Conservation (phyloP, 1,140 invertebrate genomes). For the Conus ventricosus region DNA sequence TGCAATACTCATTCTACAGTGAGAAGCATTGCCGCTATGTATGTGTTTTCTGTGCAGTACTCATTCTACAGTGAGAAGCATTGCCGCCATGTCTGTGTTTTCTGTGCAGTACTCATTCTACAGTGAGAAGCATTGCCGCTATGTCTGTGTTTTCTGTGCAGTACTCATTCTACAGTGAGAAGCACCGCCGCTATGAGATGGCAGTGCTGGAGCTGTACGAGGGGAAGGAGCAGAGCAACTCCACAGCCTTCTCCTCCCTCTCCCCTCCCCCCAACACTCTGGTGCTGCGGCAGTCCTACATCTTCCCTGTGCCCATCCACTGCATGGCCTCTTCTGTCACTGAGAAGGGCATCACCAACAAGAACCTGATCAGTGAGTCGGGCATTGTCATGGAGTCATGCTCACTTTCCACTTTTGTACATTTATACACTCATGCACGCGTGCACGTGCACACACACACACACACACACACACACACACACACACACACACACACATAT, state of each 20-base stretch:
- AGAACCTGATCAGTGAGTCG: slow-evolving; percentile 88
- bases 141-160: not conserved
- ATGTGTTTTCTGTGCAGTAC: not conserved
- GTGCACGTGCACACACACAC: no score
- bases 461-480: no score
- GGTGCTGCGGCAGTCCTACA: slow-evolving; percentile 28
- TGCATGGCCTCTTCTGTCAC: slow-evolving; percentile 78
- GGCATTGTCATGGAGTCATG: not conserved
- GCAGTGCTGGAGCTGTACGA: slow-evolving; percentile 96
- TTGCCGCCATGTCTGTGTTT: not conserved
- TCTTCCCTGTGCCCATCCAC: not conserved
- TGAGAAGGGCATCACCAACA: slow-evolving; percentile 94
- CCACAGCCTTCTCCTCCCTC: slow-evolving; percentile 88
- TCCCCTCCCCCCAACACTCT: slow-evolving; percentile 75
- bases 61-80: not conserved
- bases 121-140: not conserved
- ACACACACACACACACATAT: no score
- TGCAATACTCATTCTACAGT: not conserved
- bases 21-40: not conserved
- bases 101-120: not conserved
- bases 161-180: slow-evolving; percentile 83
- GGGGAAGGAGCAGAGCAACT: slow-evolving; percentile 90
- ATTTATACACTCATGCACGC: no score
- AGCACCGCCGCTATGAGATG: slow-evolving; percentile 92
- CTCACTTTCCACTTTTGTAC: no score